A percentile compares a stretch with the other conserved stretches of the same genome.
Conservation (phyloP, 2,113 vertebrate genomes). For the Stegostoma tigrinum region DNA sequence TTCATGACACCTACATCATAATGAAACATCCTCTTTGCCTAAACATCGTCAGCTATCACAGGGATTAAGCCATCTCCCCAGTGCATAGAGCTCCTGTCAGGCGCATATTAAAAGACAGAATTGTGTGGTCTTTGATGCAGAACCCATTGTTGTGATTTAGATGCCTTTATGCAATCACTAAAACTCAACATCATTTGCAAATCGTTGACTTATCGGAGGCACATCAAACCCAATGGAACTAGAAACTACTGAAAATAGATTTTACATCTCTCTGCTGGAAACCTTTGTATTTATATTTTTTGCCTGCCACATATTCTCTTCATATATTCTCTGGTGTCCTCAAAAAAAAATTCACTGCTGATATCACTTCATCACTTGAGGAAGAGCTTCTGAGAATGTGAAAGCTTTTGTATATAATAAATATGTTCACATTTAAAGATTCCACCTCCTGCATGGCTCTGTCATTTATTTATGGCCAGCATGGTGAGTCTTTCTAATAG, state of each 20-base stretch:
- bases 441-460: not conserved
- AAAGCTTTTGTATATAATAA: not conserved
- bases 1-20: not conserved
- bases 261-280: not conserved
- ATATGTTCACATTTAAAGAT: slow-evolving; percentile 6
- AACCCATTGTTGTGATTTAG: slow-evolving; percentile 23
- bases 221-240: slow-evolving; percentile 26
- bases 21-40: not conserved
- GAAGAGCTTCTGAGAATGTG: not conserved
- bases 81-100: not conserved
- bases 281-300: not conserved
- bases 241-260: not conserved
- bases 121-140: slow-evolving; percentile 9
- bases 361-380: slow-evolving; percentile 21
- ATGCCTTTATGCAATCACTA: not conserved
- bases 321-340: not conserved
- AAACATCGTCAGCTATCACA: slow-evolving; percentile 15
- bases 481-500: not conserved
- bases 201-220: not conserved
- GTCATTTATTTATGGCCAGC: not conserved
- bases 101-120: not conserved
- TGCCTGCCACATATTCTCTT: not conserved
- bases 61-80: slow-evolving; percentile 30
- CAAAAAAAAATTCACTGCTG: not conserved
- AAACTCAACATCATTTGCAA: slow-evolving; percentile 30